A percentile compares a stretch with the other conserved stretches of the same genome.
phyloP scores from a whole-genome alignment of 2,797 vertebrate genomes.

The Pteropus rufus region DNA sequence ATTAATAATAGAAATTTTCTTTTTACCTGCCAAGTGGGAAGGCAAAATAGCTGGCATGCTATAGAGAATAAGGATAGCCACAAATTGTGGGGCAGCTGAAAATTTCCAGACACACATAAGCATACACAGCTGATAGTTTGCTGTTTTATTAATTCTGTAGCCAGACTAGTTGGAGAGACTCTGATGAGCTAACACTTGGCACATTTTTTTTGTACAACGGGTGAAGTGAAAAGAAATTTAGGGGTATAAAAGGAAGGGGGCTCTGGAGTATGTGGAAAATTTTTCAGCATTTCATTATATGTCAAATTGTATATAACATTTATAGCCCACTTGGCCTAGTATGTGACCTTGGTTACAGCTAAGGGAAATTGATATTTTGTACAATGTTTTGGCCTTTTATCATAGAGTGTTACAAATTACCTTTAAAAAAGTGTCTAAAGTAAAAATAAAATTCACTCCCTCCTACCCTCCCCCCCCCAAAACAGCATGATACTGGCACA shows the following conservation, averaged over 20 bases:
- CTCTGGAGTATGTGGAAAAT: not conserved
- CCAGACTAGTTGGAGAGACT: not conserved
- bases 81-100: not conserved
- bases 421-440: not conserved
- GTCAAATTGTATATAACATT: not conserved
- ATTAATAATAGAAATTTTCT: not conserved
- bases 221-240: not conserved
- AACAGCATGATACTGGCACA: too few relatives aligned
- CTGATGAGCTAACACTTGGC: not conserved
- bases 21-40: not conserved
- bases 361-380: not conserved
- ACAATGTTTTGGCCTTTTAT: not conserved
- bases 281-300: not conserved
- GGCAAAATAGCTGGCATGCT: not conserved
- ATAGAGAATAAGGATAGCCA: not conserved
- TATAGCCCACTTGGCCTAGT: not conserved
- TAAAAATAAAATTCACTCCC: not conserved
- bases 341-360: not conserved
- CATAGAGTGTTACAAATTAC: not conserved
- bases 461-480: not conserved
- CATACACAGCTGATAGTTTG: rapidly evolving
- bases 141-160: not conserved
- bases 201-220: not conserved
- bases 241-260: not conserved
- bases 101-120: not conserved